Percentiles rank a stretch among this genome's conserved stretches.
Evolutionary conservation across 2,888 invertebrate genomes (phyloP).

Genomic region (Saturnia pavonia): DNA sequence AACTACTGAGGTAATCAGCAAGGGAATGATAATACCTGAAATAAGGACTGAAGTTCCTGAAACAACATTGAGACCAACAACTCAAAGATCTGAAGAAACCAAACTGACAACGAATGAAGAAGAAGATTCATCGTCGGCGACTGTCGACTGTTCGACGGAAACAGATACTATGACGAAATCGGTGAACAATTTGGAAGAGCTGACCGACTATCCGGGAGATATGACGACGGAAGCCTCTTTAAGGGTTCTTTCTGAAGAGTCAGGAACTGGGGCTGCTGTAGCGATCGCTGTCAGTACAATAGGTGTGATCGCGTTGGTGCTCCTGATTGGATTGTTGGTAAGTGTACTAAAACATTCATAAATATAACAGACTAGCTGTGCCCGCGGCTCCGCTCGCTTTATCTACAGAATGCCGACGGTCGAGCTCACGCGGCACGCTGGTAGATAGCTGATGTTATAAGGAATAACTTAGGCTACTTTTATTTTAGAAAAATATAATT

Average conservation of each 20-base stretch:
- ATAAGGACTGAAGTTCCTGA: constrained; percentile 19
- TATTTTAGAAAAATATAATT: too few species aligned
- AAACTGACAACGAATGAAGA: constrained; percentile 8
- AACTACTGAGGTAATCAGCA: not conserved
- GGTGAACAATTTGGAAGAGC: constrained; percentile 51
- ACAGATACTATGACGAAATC: constrained; percentile 53
- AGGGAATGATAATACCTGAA: not conserved
- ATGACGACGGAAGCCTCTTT: constrained; percentile 64
- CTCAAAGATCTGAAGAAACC: not conserved
- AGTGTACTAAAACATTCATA: constrained; percentile 47
- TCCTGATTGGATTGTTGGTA: constrained; percentile 90
- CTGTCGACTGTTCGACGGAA: constrained; percentile 26
- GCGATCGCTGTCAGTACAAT: constrained; percentile 92
- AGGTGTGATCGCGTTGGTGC: constrained; percentile 88
- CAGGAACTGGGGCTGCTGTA: constrained; percentile 87
- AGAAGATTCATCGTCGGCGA: constrained; percentile 16
- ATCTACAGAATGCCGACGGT: too few species aligned
- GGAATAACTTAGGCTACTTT: too few species aligned
- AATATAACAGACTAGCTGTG: too few species aligned
- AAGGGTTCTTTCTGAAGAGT: constrained; percentile 56
- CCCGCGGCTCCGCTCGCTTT: too few species aligned
- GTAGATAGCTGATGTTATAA: too few species aligned
- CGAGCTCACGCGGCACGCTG: too few species aligned
- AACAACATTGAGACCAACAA: constrained; percentile 29
- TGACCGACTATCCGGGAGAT: constrained; percentile 55